Evolutionary conservation across 2,797 vertebrate genomes (phyloP), one percentile per base, ranked within the genome.

Genomic region (Brachyrhaphis roseni): DNA sequence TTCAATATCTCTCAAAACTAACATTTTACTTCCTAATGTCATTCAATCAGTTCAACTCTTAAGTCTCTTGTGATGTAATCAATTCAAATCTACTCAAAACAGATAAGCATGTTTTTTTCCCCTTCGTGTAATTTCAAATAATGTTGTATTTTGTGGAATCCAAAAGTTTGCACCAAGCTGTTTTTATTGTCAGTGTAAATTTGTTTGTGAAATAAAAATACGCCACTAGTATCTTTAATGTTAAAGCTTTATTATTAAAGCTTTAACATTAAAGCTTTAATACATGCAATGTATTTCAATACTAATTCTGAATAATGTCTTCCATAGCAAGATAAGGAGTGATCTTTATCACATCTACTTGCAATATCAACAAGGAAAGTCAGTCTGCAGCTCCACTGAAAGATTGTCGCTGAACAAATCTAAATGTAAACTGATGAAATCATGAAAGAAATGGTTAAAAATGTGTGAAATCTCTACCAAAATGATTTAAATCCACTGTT

Each of bases 391-490:
- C 43, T 71, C 43, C 49, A 39, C 53, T 47, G 26, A 3, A 72
- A 46, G 55, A 71, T 16, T 62, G 57, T 77, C 36, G 64, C 13
- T 59, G 43, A 66, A 74, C 3, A 49, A 6, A 80, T 12, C 57
- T 64, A 8, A 64, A 34, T 18, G 8, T 64, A 36, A 82, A 59
- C 31, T 53, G 51, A 6, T 45, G 0, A 6, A 47, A 57, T 68
- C 23, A 49, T 51, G n/a, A 55, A 6, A n/a, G 0, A 2, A 53
- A 57, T 41, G 18, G 59, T 34, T 8, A n/a, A 26, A 34, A 49
- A 68, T 49, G 8, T n/a, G 43, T 80, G 79, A 80, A 85, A 74
- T 72, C 46, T 73, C 46, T 20, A 26, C 53, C 53, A 55, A 55
- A 55, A 64, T 78, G 0, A 43, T 78, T 75, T 72, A 78, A 28